These are phyloP conservation scores for Mimachlamys varia DNA, from an alignment of 2,888 invertebrate genomes.

Conservation along the genomic window DNA sequence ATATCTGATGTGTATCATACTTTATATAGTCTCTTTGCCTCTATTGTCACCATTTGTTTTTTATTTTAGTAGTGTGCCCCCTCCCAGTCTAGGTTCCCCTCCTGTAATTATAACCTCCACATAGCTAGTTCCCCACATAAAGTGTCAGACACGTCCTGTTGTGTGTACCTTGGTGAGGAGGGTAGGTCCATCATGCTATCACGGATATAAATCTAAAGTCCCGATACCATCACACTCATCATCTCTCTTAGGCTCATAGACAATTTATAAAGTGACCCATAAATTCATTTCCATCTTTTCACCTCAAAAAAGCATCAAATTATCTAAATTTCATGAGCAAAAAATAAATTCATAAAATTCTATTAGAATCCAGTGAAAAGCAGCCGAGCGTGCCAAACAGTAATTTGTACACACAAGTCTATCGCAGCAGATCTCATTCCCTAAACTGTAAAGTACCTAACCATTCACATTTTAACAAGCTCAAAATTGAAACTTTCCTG, in stretches of 20 bases:
- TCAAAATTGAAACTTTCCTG: constrained; percentile 15
- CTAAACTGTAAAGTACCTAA: background rate
- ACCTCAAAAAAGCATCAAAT: constrained; percentile 18
- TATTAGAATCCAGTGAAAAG: constrained; percentile 28
- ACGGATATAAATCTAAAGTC: background rate
- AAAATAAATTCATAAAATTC: constrained; percentile 31
- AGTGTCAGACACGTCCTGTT: background rate
- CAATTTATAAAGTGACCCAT: constrained; percentile 24
- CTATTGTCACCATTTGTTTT: too few species aligned
- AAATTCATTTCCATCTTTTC: constrained; percentile 16
- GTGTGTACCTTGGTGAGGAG: background rate
- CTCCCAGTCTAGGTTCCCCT: background rate
- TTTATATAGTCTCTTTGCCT: too few species aligned
- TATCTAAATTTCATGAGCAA: constrained; percentile 34
- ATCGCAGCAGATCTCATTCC: background rate
- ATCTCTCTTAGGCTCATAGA: background rate
- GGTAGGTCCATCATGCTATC: background rate
- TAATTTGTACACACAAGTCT: constrained; percentile 30
- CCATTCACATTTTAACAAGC: background rate
- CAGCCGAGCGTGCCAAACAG: background rate
- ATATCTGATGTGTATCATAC: background rate
- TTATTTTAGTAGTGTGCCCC: background rate
- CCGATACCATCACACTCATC: background rate
- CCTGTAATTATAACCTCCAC: background rate
- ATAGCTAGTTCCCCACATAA: background rate